Evolutionary conservation across 2,888 invertebrate genomes (phyloP), one percentile per base, ranked within the genome.

Genomic region (Gryllus longicercus): DNA sequence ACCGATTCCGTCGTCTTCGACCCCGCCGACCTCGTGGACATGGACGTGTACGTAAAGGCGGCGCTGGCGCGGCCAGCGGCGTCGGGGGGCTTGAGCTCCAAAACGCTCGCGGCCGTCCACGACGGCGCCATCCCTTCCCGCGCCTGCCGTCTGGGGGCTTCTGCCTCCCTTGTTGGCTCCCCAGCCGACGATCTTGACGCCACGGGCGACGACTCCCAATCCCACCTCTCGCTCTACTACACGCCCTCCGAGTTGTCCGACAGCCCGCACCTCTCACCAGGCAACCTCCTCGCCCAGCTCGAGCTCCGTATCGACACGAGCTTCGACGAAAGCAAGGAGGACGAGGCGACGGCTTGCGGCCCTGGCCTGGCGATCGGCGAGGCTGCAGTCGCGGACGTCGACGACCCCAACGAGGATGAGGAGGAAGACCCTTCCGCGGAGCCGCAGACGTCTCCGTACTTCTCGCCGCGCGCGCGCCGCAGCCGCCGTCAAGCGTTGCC

Each of bases 1-100:
- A 93, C 94, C 83, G 95, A 95, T 86, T 94, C 94, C 10, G 89
- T 91, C 84, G 91, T 92, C 11, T 92, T 93, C 87, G 92, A 94
- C 83, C 89, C 91, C 3, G 88, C 88, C 79, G 93, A 93, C 84
- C 82, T 85, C 38, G 78, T 82, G 81, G 88, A 90, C 82, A 88
- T 92, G 83, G 92, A 93, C 85, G 90, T 91, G 85, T 93, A 93
- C 85, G 90, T 92, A 84, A 93, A 92, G 86, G 88, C 90, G 75
- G 63, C 63, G 16, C n/a, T 92, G 92, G 85, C 90, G 92, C 81
- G 91, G 91, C 84, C 90, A 90, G 87, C 92, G 80, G 87, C 91
- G n/a, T n/a, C 79, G 21, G 63, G 63, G 14, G n/a, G 14, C n/a
- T n/a, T 63, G 16, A 5, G n/a, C 63, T 23, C 76, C 21, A 90